These are phyloP conservation scores for Eristalis intricaria DNA, from an alignment of 2,888 invertebrate species.

Conservation along the genomic window DNA sequence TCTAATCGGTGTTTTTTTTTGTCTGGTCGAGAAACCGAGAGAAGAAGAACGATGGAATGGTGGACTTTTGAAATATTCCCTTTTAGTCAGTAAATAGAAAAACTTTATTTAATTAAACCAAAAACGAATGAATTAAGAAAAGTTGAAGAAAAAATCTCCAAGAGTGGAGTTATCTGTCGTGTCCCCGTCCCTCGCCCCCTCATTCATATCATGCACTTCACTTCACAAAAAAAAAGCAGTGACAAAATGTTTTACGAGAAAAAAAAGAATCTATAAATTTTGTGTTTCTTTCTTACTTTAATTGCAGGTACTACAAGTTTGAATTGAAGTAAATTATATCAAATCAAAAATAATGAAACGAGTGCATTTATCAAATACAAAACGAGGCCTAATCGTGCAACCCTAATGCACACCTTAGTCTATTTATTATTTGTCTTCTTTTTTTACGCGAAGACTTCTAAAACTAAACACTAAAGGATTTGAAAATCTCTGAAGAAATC, in stretches of 20 bases:
- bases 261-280: constrained; percentile 22
- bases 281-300: constrained; percentile 64
- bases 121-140: neutral
- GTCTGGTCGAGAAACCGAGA: neutral
- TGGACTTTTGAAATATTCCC: constrained; percentile 27
- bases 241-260: neutral
- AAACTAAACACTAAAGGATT: neutral
- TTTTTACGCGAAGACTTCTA: constrained; percentile 22
- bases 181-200: constrained; percentile 14
- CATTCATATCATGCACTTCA: neutral
- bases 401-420: constrained; percentile 30
- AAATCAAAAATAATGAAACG: constrained; percentile 45
- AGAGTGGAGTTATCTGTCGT: constrained; percentile 26
- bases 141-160: constrained; percentile 58
- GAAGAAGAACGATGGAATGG: neutral
- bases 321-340: constrained; percentile 55
- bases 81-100: constrained; percentile 41
- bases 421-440: constrained; percentile 11
- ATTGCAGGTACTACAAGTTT: constrained; percentile 66
- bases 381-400: constrained; percentile 51
- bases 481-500: neutral
- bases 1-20: constrained; percentile 56
- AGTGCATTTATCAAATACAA: constrained; percentile 58
- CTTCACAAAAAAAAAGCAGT: constrained; percentile 11
- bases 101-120: constrained; percentile 64